A percentile compares a stretch with the other conserved stretches of the same genome.
These are phyloP conservation scores for Calliopsis andreniformis DNA, from an alignment of 1,140 invertebrate genomes.

Conservation along the genomic window DNA sequence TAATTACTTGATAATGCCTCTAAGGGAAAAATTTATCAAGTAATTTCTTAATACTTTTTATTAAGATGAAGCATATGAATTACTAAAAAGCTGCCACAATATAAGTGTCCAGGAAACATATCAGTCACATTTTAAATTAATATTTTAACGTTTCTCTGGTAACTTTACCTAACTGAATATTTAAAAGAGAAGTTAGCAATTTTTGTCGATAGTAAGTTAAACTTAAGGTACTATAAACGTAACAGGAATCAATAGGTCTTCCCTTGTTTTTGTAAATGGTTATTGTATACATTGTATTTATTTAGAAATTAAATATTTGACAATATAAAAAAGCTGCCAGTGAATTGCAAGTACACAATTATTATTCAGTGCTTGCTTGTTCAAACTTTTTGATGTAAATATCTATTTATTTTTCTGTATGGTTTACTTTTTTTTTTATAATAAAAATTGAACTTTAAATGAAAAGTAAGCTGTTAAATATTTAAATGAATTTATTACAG, in stretches of 20 bases:
- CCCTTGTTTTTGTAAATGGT: conserved; percentile 54
- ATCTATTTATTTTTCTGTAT: conserved; percentile 36
- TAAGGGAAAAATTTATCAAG: neutral
- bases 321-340: conserved; percentile 66
- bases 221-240: conserved; percentile 15
- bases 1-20: neutral
- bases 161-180: neutral
- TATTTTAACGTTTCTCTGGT: conserved; percentile 34
- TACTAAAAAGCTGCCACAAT: conserved; percentile 56
- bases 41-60: conserved; percentile 27
- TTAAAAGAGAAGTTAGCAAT: conserved; percentile 5
- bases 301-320: conserved; percentile 58
- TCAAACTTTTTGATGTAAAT: conserved; percentile 37
- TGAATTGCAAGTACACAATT: conserved; percentile 57
- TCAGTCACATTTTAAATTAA: conserved; percentile 47
- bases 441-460: conserved; percentile 29
- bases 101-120: conserved; percentile 43
- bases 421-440: conserved; percentile 31
- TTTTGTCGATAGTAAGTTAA: conserved; percentile 8
- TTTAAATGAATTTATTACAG: conserved; percentile 16
- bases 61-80: conserved; percentile 28
- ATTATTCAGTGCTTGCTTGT: conserved; percentile 69
- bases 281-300: conserved; percentile 49
- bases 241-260: conserved; percentile 22
- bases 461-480: conserved; percentile 1